These are phyloP conservation scores for Pogonomyrmex californicus DNA, from an alignment of 1,140 invertebrate species.

Conservation along the genomic window DNA sequence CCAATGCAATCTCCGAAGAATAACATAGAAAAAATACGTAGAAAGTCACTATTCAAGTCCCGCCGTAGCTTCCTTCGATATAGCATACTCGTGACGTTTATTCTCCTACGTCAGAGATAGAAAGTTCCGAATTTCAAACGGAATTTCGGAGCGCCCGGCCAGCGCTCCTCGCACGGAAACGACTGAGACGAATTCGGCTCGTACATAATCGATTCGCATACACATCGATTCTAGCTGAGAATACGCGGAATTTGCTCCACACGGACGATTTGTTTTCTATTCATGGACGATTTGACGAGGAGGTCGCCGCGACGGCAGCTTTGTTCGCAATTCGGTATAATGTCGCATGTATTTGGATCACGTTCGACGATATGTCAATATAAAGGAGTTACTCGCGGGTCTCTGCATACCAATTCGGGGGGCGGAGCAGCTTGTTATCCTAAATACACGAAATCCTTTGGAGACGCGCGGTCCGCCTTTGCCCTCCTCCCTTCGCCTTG, in stretches of 20 bases:
- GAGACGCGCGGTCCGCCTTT: slow-evolving; percentile 80
- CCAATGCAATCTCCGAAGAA: background rate
- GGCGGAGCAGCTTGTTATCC: slow-evolving; percentile 86
- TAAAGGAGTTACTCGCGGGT: slow-evolving; percentile 85
- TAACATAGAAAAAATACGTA: background rate
- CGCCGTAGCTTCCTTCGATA: background rate
- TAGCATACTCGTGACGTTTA: slow-evolving; percentile 4
- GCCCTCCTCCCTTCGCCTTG: slow-evolving; percentile 56
- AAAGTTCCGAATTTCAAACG: slow-evolving; percentile 10
- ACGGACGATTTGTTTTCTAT: slow-evolving; percentile 83
- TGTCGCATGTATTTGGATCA: slow-evolving; percentile 87
- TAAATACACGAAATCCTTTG: slow-evolving; percentile 87
- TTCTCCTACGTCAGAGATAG: background rate
- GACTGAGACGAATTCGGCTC: slow-evolving; percentile 51
- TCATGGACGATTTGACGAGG: slow-evolving; percentile 83
- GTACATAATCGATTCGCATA: slow-evolving; percentile 69
- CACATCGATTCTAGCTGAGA: slow-evolving; percentile 35
- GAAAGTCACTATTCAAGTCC: background rate
- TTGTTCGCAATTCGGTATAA: slow-evolving; percentile 86
- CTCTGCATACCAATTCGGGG: slow-evolving; percentile 85
- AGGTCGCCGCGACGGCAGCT: slow-evolving; percentile 73
- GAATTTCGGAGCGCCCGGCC: slow-evolving; percentile 23
- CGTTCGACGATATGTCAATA: slow-evolving; percentile 87
- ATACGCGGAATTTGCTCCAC: slow-evolving; percentile 73
- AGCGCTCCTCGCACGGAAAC: background rate